A percentile compares a stretch with the other conserved stretches of the same genome.
Conservation (phyloP, 2,888 invertebrate genomes). For the Pteria penguin region DNA sequence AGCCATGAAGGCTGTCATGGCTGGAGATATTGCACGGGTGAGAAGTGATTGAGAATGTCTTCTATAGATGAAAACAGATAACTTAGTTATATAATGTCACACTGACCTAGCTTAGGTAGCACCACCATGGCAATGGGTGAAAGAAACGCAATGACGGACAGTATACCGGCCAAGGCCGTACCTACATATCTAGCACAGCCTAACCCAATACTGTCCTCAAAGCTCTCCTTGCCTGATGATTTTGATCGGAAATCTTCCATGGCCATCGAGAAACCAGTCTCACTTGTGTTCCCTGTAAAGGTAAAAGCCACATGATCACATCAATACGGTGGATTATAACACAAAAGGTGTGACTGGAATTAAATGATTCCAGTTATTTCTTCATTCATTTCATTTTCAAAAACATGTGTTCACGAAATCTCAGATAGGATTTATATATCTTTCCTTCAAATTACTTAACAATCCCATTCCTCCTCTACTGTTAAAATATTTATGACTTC, state of each 20-base stretch:
- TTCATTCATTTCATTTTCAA: not conserved
- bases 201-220: slow-evolving; percentile 72
- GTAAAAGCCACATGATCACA: too few species aligned
- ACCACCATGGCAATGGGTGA: slow-evolving; percentile 97
- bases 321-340: too few species aligned
- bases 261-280: slow-evolving; percentile 95
- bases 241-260: slow-evolving; percentile 89
- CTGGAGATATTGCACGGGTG: too few species aligned
- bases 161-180: slow-evolving; percentile 88
- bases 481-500: too few species aligned
- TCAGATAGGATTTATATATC: too few species aligned
- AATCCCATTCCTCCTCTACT: too few species aligned
- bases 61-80: too few species aligned
- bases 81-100: too few species aligned
- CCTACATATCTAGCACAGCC: slow-evolving; percentile 85
- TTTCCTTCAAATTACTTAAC: too few species aligned
- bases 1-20: too few species aligned
- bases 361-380: not conserved
- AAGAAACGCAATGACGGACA: slow-evolving; percentile 91
- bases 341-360: not conserved
- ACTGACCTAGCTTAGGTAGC: slow-evolving; percentile 87
- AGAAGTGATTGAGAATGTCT: too few species aligned
- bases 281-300: slow-evolving; percentile 89
- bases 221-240: slow-evolving; percentile 74
- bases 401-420: too few species aligned